A percentile compares a stretch with the other conserved stretches of the same genome.
Evolutionary conservation across 2,113 vertebrate genomes (phyloP).

Genomic region (Casuarius casuarius): DNA sequence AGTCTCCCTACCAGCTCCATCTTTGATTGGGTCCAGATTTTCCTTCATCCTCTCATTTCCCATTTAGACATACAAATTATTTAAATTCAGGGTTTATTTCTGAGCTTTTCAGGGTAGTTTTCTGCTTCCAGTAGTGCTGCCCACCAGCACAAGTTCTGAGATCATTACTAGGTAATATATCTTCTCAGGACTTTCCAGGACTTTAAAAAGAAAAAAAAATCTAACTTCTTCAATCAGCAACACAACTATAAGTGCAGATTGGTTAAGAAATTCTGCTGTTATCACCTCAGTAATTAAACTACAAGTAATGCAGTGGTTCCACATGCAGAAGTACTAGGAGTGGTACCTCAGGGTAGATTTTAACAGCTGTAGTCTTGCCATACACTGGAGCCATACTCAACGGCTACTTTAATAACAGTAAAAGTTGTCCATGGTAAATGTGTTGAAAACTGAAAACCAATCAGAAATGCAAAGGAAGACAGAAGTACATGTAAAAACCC

Average conservation of each 20-base stretch:
- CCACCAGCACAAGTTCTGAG: neutral
- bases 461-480: neutral
- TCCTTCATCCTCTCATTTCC: neutral
- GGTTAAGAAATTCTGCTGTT: neutral
- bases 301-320: neutral
- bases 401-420: neutral
- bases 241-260: too few species aligned
- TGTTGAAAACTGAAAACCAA: neutral
- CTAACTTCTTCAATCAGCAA: too few species aligned
- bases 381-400: neutral
- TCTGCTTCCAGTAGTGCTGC: neutral
- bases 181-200: neutral
- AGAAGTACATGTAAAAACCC: neutral
- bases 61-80: neutral
- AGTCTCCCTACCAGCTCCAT: rapidly evolving
- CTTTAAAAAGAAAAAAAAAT: neutral
- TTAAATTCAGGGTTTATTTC: neutral
- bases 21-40: neutral
- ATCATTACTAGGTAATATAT: neutral
- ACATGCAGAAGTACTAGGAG: neutral
- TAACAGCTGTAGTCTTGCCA: neutral
- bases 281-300: neutral
- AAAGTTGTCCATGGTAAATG: neutral
- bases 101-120: neutral
- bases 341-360: neutral